Base-by-base conservation (phyloP, 92 coral and sea anemone genomes). In the Palythoa grandiflora region DNA sequence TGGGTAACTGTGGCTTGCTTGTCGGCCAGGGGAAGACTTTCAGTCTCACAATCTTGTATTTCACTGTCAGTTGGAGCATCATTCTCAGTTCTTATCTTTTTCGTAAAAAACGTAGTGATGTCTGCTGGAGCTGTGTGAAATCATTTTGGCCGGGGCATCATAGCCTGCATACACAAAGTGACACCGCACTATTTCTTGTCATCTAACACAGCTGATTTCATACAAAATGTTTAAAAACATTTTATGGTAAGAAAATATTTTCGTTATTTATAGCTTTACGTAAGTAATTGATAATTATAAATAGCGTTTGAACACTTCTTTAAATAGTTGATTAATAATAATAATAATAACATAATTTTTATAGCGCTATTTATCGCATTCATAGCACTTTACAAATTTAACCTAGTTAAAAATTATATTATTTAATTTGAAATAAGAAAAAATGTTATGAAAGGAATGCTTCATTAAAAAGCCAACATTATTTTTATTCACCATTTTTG, bases 61-160 rank as follows among this genome's bases (percentile, higher is more conserved):
- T 77, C 83, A 53, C 51, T 77, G 83, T 77, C 83, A 77, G 68
- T 50, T 77, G 20, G 83, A 77, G 83, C 83, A 77, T 77, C 83
- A 36, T 78, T 35, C 83, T 78, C 83, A 51, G 83, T 52, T 78
- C 70, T 78, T 78, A 38, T 54, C 44, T 28, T 48, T 48, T 75
- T 75, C 61, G 60, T 75, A 60, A 75, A 75, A 75, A 48, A 40
- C 59, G 59, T 40, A 52, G 68, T 77, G 83, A 77, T 51, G 83
- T 77, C 65, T 77, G 79, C 79, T 75, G 79, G 47, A 48, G 79
- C 79, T 53, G 79, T 75, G 79, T 75, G 79, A 75, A 61, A 74
- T 74, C 57, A 59, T 74, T 74, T 74, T 57, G 57, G 79, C 79
- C 79, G 55, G 79, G 79, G 79, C 79, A 74, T 74, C 79, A 74